Base-by-base conservation (phyloP, 2,888 invertebrate genomes). In the Caenorhabditis afra region DNA sequence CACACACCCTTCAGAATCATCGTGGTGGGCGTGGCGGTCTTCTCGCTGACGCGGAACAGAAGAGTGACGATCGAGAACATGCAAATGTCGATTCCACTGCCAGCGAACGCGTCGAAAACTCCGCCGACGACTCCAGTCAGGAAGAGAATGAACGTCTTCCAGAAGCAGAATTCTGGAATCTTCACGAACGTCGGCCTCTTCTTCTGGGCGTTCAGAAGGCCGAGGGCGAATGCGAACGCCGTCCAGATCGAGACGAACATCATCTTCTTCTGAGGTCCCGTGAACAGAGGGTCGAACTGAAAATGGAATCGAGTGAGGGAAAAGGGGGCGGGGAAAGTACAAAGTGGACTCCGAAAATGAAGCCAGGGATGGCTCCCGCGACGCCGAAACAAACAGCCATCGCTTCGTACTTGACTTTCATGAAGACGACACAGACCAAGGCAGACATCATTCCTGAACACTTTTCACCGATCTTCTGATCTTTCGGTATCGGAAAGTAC, bases 231-330 rank as follows among this genome's bases (percentile, higher is more conserved):
- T 5, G 90, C 90, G 71, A 90, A 90, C 0, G 90, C 79, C 16
- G 87, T 85, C 90, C 90, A 90, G 20, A 90, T 86, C 1, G 89
- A 87, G 12, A 90, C 90, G 77, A 90, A 90, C 20, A 87, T 73
- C 88, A 90, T 90, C 70, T 90, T 90, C 82, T 90, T 90, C 70
- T 84, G 78, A 0, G 87, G 75, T 1, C 86, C 84, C 0, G 84
- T 75, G 52, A 90, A 81, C 16, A 76, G 44, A 1, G 82, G 83
- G 45, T 90, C 90, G 59, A 67, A 37, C 66, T 53, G 29, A 29
- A 29, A 29, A 29, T 29, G 29, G n/a, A n/a, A n/a, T 29, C 7
- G 4, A 29, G 29, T 5, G 7, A 29, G 29, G 7, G 29, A 16
- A 47, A 16, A n/a, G 3, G 65, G 55, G 14, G n/a, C 55, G 22